Evolutionary conservation across 2,113 vertebrate species (phyloP), one percentile per base, ranked within the genome.

Genomic region (Laterallus jamaicensis): DNA sequence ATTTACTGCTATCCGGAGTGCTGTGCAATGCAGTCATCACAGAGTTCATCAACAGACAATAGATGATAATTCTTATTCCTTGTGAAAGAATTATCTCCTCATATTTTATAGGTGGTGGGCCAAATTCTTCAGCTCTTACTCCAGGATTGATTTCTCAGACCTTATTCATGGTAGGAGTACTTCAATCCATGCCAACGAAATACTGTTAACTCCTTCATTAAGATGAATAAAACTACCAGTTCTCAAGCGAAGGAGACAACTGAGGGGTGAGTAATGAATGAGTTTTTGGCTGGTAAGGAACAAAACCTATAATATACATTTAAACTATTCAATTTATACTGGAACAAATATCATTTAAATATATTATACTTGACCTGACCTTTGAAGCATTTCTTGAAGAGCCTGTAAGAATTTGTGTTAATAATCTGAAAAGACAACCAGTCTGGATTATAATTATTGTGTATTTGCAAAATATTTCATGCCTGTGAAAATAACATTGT

Each of bases 1-100:
- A 58, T 95, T 97, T 97, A 93, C 75, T 84, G 47, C 87, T 96
- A 92, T 62, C 93, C 76, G 92, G 94, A 97, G 92, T 91, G 91
- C 63, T 78, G 54, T 96, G 78, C 55, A 82, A 82, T 67, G 73
- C 73, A 90, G 82, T 90, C 86, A 93, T 79, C 93, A 80, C 77
- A 86, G 73, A 93, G 82, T 96, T 93, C 96, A 94, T 96, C 95
- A 97, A 73, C 59, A 92, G 89, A 94, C 28, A 93, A 93, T 70
- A 91, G 62, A 89, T 35, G 58, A 73, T 94, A 90, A 85, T 90
- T 91, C 77, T 87, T 96, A 68, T 89, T 92, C 54, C 66, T 92
- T 76, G 35, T 77, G 76, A 95, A 96, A 58, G 22, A 97, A 93
- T 90, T 90, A 91, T 89, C 79, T 58, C 83, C 54, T 82, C 58